Evolutionary conservation across 2,113 vertebrate species (phyloP).

Genomic region (Daboia siamensis): DNA sequence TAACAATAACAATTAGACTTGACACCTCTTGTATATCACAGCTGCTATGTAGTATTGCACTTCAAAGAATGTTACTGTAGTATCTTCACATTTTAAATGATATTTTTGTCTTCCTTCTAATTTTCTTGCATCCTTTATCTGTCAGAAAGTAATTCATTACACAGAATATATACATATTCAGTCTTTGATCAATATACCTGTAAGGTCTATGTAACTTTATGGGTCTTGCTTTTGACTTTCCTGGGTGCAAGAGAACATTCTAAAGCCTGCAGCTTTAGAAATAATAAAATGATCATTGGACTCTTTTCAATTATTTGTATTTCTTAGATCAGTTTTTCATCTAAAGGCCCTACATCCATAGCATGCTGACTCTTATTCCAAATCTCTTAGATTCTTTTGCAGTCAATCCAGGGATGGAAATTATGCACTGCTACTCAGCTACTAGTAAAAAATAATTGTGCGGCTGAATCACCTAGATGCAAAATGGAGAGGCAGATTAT

Average conservation of each 20-base stretch:
- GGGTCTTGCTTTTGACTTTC: not conserved
- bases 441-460: not conserved
- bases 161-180: not conserved
- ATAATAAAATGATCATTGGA: not conserved
- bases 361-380: not conserved
- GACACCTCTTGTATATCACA: not conserved
- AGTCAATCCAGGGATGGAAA: not conserved
- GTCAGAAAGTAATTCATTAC: not conserved
- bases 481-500: not conserved
- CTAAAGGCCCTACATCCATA: not conserved
- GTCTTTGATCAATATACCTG: not conserved
- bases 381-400: not conserved
- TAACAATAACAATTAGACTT: not conserved
- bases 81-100: not conserved
- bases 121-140: not conserved
- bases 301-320: not conserved
- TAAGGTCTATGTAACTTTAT: not conserved
- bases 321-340: not conserved
- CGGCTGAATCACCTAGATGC: not conserved
- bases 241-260: not conserved
- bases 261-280: not conserved
- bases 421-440: not conserved
- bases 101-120: not conserved
- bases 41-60: not conserved
- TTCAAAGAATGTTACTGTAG: not conserved